Evolutionary conservation across 2,113 vertebrate species (phyloP).

Genomic region (Lutjanus erythropterus): DNA sequence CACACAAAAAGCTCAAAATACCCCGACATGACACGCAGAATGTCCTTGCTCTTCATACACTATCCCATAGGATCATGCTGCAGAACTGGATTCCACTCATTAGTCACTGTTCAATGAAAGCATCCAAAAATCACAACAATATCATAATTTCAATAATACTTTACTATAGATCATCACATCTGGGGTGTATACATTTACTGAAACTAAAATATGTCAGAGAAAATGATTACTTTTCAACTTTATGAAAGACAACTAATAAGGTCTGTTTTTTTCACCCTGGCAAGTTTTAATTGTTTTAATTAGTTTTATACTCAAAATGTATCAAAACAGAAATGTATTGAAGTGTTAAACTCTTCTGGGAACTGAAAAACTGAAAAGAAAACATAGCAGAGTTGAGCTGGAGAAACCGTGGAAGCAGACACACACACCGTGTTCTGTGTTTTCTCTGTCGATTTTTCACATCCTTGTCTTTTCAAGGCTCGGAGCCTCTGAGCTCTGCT

Average conservation of each 20-base stretch:
- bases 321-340: neutral
- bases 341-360: neutral
- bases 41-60: no score
- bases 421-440: neutral
- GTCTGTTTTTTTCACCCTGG: neutral
- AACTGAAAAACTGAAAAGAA: neutral
- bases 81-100: neutral
- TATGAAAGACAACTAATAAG: neutral
- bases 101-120: neutral
- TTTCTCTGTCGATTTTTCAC: neutral
- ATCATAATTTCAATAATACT: no score
- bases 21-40: no score
- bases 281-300: no score
- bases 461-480: neutral
- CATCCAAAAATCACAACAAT: neutral
- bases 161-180: no score
- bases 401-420: neutral
- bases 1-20: no score
- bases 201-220: no score
- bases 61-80: no score
- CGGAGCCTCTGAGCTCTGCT: neutral
- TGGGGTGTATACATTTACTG: no score
- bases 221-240: neutral
- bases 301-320: neutral
- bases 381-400: neutral